Conservation (phyloP, 2,888 invertebrate species). For the Ephialtes manifestator region DNA sequence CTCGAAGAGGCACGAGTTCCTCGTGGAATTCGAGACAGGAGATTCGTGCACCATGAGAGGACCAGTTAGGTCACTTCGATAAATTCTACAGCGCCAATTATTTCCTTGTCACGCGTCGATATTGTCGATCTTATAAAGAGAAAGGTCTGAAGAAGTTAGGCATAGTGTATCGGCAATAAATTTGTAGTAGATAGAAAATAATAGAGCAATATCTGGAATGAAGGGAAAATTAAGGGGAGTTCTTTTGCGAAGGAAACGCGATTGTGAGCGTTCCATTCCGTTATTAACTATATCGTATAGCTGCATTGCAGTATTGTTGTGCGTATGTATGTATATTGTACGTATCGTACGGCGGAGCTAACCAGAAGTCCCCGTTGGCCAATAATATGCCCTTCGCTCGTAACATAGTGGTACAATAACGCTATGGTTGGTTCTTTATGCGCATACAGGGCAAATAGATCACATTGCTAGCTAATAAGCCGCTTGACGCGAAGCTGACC, state of each 20-base stretch:
- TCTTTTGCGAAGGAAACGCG: conserved; percentile 26
- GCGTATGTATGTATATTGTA: conserved; percentile 59
- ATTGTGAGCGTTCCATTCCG: conserved; percentile 42
- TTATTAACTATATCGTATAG: conserved; percentile 54
- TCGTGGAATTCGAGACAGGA: conserved; percentile 55
- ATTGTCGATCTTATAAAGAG: conserved; percentile 33
- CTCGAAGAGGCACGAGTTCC: conserved; percentile 60
- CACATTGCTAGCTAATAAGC: conserved; percentile 86
- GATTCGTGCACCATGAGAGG: background rate
- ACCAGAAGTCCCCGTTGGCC: conserved; percentile 83
- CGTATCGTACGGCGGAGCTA: conserved; percentile 72
- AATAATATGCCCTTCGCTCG: conserved; percentile 83
- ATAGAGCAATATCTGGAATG: conserved; percentile 80
- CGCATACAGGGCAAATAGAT: conserved; percentile 85
- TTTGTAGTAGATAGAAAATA: conserved; percentile 72
- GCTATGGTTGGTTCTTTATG: conserved; percentile 81
- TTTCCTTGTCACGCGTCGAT: conserved; percentile 33
- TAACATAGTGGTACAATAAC: conserved; percentile 84
- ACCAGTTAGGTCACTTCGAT: conserved; percentile 32
- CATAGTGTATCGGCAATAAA: conserved; percentile 42
- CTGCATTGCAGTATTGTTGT: conserved; percentile 40
- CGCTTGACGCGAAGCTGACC: conserved; percentile 79
- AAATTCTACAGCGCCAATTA: conserved; percentile 59
- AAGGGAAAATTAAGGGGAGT: conserved; percentile 75
- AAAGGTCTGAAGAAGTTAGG: conserved; percentile 18